Evolutionary conservation across 2,888 invertebrate genomes (phyloP), one percentile per base, ranked within the genome.

Genomic region (Amphipoea lucens): DNA sequence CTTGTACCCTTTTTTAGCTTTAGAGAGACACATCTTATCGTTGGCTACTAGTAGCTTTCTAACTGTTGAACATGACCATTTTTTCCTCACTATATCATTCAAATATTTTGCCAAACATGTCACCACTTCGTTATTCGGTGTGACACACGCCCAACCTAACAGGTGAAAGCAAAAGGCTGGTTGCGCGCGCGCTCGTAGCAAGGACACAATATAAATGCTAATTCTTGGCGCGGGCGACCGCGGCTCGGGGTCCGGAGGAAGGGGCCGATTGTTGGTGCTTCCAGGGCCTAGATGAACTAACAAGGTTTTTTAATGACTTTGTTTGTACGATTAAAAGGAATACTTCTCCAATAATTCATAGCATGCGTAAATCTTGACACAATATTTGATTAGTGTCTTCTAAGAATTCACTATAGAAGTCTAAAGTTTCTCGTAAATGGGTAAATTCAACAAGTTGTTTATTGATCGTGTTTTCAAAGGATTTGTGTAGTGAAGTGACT

Each of bases 201-300:
- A 81, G 85, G 72, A 90, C 86, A 92, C 93, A 93, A 93, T 93
- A 92, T 93, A 93, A 93, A 93, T 93, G 93, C 92, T 91, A 93
- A 93, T 93, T 81, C 73, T 57, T 66, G 74, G 85, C 63, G 81
- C 69, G 79, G 65, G 60, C 54, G 65, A 68, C 72, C 75, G 62
- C 79, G 65, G 70, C 17, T 60, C 29, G 14, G 48, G 57, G 2
- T 4, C 2, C 36, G 4, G n/a, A 20, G 20, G 11, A 3, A 23
- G 4, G 20, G 17, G 12, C 7, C 2, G 36, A 6, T 36, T 36
- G 3, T 40, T 23, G 40, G 29, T 57, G 36, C 54, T 23, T 23
- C 3, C 11, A 75, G 74, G 36, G 54, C 81, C 79, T 82, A 71
- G 73, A 5, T 40, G 12, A 75, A 66, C 72, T 92, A 91, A 91